Conservation (phyloP, 1,140 invertebrate genomes). For the Oscheius sp. region DNA sequence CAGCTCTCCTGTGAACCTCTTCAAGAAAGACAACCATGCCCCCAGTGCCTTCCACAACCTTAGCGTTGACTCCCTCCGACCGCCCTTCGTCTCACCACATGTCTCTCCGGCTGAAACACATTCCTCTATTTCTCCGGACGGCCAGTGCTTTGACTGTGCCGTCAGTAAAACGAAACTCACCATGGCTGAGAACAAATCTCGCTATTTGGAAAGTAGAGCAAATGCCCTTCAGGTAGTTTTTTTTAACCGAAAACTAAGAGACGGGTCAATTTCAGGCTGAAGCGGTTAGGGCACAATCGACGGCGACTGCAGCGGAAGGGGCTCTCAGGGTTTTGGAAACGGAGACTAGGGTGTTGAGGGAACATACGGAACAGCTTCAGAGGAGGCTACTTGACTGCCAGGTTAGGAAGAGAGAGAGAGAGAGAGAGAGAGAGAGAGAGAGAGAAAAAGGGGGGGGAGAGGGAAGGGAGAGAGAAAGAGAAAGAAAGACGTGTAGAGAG, state of each 20-base stretch:
- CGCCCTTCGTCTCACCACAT: background rate
- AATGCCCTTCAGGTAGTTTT: conserved; percentile 23
- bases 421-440: no score
- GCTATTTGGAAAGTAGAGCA: conserved; percentile 31
- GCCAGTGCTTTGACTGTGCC: conserved; percentile 29
- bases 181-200: conserved; percentile 27
- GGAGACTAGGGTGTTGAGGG: conserved; percentile 1
- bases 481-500: no score
- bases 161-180: conserved; percentile 32
- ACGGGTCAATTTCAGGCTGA: conserved; percentile 18
- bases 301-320: conserved; percentile 2
- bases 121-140: conserved; percentile 10
- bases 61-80: background rate
- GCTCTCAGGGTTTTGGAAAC: conserved; percentile 11
- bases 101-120: conserved; percentile 18
- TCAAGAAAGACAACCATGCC: background rate
- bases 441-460: no score
- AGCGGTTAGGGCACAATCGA: conserved; percentile 12
- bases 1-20: conserved; percentile 1
- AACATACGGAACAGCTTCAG: conserved; percentile 20
- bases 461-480: no score
- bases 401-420: no score
- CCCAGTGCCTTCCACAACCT: conserved; percentile 4
- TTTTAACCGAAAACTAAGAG: background rate
- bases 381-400: conserved; percentile 21